Evolutionary conservation across 1,140 invertebrate genomes (phyloP).

Genomic region (Drosophila varians): DNA sequence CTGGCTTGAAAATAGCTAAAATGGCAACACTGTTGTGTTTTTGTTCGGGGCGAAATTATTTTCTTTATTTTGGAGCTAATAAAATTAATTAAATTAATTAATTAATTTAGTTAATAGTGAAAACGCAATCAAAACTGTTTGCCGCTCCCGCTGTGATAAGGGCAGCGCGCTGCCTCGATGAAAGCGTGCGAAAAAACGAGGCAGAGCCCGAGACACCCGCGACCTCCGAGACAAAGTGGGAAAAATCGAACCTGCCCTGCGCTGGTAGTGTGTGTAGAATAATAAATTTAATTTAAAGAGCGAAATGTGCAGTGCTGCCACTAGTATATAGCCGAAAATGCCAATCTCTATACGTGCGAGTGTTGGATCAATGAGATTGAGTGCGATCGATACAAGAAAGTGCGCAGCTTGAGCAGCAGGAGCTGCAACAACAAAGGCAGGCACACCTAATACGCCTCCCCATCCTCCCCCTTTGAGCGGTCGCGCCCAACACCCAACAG

Average conservation of each 20-base stretch:
- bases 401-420: constrained; percentile 9
- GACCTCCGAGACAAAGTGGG: constrained; percentile 73
- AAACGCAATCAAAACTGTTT: constrained; percentile 14
- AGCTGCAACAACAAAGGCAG: constrained; percentile 17
- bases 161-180: constrained; percentile 7
- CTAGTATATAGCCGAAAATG: constrained; percentile 35
- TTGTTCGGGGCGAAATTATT: constrained; percentile 56
- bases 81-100: too few relatives aligned
- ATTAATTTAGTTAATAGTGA: too few relatives aligned
- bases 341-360: constrained; percentile 44
- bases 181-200: constrained; percentile 41
- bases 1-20: not conserved
- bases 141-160: constrained; percentile 31
- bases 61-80: constrained; percentile 54
- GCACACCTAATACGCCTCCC: constrained; percentile 13
- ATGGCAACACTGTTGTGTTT: constrained; percentile 66
- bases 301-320: constrained; percentile 39
- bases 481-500: constrained; percentile 6
- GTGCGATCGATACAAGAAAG: constrained; percentile 33
- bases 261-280: constrained; percentile 34
- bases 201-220: constrained; percentile 56
- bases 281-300: constrained; percentile 63
- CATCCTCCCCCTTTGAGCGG: not conserved
- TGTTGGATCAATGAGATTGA: constrained; percentile 37
- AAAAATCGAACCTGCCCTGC: constrained; percentile 69